Base-by-base conservation (phyloP, 2,113 vertebrate genomes). In the Origma solitaria region DNA sequence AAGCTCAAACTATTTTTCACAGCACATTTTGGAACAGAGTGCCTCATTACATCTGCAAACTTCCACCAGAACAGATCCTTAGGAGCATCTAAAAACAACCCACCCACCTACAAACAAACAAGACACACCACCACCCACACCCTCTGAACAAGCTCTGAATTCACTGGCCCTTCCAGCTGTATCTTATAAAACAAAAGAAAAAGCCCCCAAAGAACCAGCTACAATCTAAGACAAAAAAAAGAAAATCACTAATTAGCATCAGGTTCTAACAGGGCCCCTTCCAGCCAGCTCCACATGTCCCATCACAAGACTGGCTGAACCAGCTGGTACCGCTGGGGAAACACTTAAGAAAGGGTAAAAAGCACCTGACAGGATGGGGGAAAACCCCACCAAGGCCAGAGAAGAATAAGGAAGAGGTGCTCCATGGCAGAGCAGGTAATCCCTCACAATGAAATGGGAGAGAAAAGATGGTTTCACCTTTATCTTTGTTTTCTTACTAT, bases 361-460 rank as follows among this genome's bases (percentile, higher is more conserved):
- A 17, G 5, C 5, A 58, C 7, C 9, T 1, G 1, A 50, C 1
- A 31, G 13, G 23, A 47, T 2, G 7, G 6, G 9, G 5, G 4
- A 4, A 40, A 62, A 75, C 2, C 3, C 8, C 18, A 1, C 5
- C 33, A 27, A 28, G 28, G 24, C 60, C 45, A 77, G 69, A 56
- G 50, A 54, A 53, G 13, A 27, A n/a, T 13, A 18, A 13, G 21
- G 37, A 83, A 6, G 21, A 37, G 24, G 7, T 22, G 35, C 30
- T 69, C n/a, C 13, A 0, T 7, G 38, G 72, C 66, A 75, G 38
- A 18, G 83, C 51, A 88, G 61, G 20, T 35, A 57, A 19, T 56
- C 16, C 37, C 57, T 33, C 40, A 62, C 22, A 35, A 33, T 7
- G 0, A 57, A 77, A 47, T 2, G n/a, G 25, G 20, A 79, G 33